Conservation (phyloP, 2,888 invertebrate species). For the Anthoptus insignis region DNA sequence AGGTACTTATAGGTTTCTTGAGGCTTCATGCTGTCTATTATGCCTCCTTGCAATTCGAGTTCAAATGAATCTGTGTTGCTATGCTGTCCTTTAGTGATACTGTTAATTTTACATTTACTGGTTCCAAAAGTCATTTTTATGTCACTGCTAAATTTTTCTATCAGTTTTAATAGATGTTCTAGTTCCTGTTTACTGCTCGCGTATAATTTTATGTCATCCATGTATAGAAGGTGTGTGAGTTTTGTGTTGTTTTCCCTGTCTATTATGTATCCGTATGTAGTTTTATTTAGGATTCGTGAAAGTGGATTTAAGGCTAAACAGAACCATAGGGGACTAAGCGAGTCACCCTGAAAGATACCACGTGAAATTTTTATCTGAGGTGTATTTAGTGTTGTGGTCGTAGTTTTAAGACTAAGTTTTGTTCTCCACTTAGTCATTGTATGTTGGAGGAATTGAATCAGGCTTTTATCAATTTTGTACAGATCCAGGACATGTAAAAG, state of each 20-base stretch:
- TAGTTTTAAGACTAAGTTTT: neutral
- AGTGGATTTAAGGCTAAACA: slow-evolving; percentile 32
- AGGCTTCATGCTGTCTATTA: neutral
- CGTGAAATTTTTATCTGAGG: neutral
- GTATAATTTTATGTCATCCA: slow-evolving; percentile 38
- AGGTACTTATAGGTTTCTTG: slow-evolving; percentile 13
- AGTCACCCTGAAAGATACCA: slow-evolving; percentile 28
- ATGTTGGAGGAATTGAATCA: slow-evolving; percentile 6
- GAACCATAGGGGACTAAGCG: slow-evolving; percentile 31
- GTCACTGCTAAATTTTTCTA: slow-evolving; percentile 27
- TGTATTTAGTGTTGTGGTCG: neutral
- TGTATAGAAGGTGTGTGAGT: slow-evolving; percentile 23
- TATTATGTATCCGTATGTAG: slow-evolving; percentile 28
- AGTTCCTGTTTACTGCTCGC: slow-evolving; percentile 13
- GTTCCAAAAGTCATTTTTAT: slow-evolving; percentile 41
- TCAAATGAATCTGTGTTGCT: slow-evolving; percentile 1
- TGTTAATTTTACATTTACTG: slow-evolving; percentile 39
- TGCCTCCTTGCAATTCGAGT: neutral
- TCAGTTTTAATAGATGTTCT: slow-evolving; percentile 3
- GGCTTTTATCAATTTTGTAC: slow-evolving; percentile 21
- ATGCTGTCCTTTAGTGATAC: slow-evolving; percentile 23
- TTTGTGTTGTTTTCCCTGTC: slow-evolving; percentile 3
- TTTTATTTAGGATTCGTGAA: slow-evolving; percentile 15
- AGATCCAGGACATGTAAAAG: slow-evolving; percentile 27
- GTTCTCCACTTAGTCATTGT: slow-evolving; percentile 9